Evolutionary conservation across 2,113 vertebrate genomes (phyloP).

Genomic region (Felis catus): F.catus_Fca126_mat1.0 CM031412.1:111657001-111657500

Average conservation of each 20-base stretch:
- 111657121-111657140: neutral
- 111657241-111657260: neutral
- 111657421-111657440: neutral
- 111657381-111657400: neutral
- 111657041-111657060: neutral
- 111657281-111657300: neutral
- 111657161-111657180: neutral
- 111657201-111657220: fast-evolving
- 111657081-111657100: neutral
- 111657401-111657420: neutral
- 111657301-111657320: neutral
- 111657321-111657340: neutral
- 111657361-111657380: neutral
- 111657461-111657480: slow-evolving; percentile 82
- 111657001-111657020: neutral
- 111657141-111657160: too few species aligned
- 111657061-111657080: fast-evolving
- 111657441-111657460: neutral
- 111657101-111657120: neutral
- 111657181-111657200: fast-evolving
- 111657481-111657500: slow-evolving; percentile 83
- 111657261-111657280: neutral
- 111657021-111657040: neutral
- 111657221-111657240: fast-evolving
- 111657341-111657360: neutral